Evolutionary conservation across 2,797 vertebrate genomes (phyloP).

Genomic region (Serranus cabrilla): DNA sequence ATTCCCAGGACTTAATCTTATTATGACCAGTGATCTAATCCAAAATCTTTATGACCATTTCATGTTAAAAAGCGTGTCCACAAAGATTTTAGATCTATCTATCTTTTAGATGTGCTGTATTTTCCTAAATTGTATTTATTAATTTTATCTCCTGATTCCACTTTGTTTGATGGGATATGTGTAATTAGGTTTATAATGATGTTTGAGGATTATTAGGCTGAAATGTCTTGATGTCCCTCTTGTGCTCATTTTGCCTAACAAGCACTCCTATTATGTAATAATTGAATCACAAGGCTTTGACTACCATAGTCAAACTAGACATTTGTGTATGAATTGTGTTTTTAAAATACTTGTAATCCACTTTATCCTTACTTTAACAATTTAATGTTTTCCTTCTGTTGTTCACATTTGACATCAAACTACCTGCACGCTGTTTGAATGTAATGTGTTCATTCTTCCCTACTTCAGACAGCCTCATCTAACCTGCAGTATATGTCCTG

Average conservation of each 20-base stretch:
- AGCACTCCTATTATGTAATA: constrained; percentile 11
- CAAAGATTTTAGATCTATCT: not conserved
- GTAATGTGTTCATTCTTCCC: not conserved
- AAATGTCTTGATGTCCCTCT: constrained; percentile 10
- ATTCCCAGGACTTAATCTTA: not conserved
- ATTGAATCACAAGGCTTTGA: constrained; percentile 13
- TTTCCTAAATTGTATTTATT: not conserved
- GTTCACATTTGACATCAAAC: not conserved
- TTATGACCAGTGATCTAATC: not conserved
- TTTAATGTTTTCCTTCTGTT: not conserved
- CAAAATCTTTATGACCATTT: not conserved
- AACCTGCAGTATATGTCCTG: not conserved
- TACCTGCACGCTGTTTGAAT: not conserved
- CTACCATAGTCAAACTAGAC: not conserved
- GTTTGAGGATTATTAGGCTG: constrained; percentile 6
- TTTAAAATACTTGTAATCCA: not conserved
- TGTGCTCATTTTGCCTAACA: constrained; percentile 14
- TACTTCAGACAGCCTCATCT: not conserved
- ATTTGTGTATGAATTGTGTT: not conserved
- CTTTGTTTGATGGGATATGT: constrained; percentile 7
- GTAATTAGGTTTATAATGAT: constrained; percentile 18
- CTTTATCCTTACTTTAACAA: not conserved
- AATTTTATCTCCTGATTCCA: not conserved
- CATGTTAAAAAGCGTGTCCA: not conserved
- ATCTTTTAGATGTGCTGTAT: not conserved